Conservation (phyloP, 2,888 invertebrate species). For the Aethes cnicana region DNA sequence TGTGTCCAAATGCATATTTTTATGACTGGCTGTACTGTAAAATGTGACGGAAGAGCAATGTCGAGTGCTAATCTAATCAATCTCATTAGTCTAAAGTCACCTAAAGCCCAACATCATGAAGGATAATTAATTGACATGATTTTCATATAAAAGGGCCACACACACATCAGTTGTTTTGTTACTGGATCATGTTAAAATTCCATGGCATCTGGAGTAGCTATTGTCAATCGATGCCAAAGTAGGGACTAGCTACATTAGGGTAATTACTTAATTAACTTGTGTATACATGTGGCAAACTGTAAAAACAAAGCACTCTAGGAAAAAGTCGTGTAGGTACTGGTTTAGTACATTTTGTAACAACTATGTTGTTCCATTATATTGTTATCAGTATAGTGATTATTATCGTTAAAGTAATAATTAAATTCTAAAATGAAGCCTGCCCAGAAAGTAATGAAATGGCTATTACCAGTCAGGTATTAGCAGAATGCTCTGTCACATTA, state of each 20-base stretch:
- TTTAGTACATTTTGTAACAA: slow-evolving; percentile 76
- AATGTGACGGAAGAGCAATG: slow-evolving; percentile 25
- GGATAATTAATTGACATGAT: too few species aligned
- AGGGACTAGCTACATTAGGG: slow-evolving; percentile 27
- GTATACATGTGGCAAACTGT: slow-evolving; percentile 22
- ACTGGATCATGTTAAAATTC: slow-evolving; percentile 5
- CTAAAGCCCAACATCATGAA: too few species aligned
- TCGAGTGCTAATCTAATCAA: slow-evolving; percentile 17
- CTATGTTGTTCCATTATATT: slow-evolving; percentile 66
- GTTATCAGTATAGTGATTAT: slow-evolving; percentile 22
- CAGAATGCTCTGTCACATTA: background rate
- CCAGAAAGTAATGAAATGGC: slow-evolving; percentile 12
- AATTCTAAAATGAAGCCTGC: slow-evolving; percentile 22
- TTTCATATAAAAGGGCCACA: too few species aligned
- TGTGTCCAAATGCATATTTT: slow-evolving; percentile 45
- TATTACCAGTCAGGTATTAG: background rate
- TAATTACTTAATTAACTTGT: slow-evolving; percentile 20
- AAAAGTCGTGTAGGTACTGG: slow-evolving; percentile 63
- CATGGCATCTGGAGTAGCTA: slow-evolving; percentile 23
- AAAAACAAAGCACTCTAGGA: slow-evolving; percentile 38
- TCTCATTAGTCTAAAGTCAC: slow-evolving; percentile 7
- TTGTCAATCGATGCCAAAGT: slow-evolving; percentile 26
- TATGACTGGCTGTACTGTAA: slow-evolving; percentile 43
- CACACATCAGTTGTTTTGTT: too few species aligned
- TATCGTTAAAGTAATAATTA: slow-evolving; percentile 20